Percentiles rank a stretch among this genome's conserved stretches.
Conservation (phyloP, 2,797 vertebrate species). For the Smutsia gigantea region DNA sequence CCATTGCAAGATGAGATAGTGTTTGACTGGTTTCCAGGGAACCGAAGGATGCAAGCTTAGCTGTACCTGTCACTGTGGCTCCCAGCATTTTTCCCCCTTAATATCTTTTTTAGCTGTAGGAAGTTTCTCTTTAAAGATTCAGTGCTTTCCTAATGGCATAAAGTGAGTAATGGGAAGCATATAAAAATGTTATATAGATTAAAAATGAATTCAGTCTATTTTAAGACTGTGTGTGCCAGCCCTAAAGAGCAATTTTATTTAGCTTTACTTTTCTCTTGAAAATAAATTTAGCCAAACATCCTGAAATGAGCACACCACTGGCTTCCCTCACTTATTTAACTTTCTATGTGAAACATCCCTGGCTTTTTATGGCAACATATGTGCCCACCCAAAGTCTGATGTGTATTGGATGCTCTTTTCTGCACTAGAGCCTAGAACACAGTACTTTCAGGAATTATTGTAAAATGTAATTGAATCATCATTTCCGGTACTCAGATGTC, state of each 20-base stretch:
- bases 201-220: constrained; percentile 80
- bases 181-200: constrained; percentile 83
- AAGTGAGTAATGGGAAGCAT: constrained; percentile 83
- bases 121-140: constrained; percentile 89
- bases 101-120: constrained; percentile 89
- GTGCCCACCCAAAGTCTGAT: constrained; percentile 68
- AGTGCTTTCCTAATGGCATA: constrained; percentile 85
- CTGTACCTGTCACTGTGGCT: constrained; percentile 93
- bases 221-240: constrained; percentile 81
- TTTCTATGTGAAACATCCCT: constrained; percentile 34
- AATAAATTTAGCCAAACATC: constrained; percentile 76
- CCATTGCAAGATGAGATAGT: constrained; percentile 93
- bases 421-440: constrained; percentile 67
- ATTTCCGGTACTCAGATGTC: constrained; percentile 79
- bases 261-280: constrained; percentile 75
- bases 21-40: constrained; percentile 97
- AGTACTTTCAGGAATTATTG: constrained; percentile 82
- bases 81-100: constrained; percentile 86
- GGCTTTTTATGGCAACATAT: constrained; percentile 65
- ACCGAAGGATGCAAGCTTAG: constrained; percentile 89
- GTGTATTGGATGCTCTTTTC: constrained; percentile 78
- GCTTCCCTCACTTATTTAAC: background rate
- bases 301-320: constrained; percentile 47
- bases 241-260: constrained; percentile 76
- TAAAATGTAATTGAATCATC: constrained; percentile 86